A percentile compares a stretch with the other conserved stretches of the same genome.
Evolutionary conservation across 1,140 invertebrate species (phyloP).

Genomic region (Sycobia sp.): DNA sequence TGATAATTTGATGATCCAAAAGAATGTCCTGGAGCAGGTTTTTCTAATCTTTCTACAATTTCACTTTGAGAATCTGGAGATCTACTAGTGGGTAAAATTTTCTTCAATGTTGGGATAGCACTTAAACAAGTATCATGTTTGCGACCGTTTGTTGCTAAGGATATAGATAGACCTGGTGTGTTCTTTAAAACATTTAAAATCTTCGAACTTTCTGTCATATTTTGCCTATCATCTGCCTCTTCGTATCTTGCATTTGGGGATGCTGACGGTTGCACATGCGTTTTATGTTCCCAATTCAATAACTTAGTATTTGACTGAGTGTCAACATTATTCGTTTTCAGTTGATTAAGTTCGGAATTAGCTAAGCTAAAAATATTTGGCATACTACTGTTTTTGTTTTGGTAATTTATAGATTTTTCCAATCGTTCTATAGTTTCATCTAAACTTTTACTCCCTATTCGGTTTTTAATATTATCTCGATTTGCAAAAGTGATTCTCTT

Average conservation of each 20-base stretch:
- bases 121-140: conserved; percentile 27
- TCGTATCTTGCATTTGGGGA: background rate
- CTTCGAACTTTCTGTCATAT: conserved; percentile 45
- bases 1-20: conserved; percentile 48
- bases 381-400: conserved; percentile 3
- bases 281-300: background rate
- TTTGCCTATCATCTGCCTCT: background rate
- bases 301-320: background rate
- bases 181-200: conserved; percentile 52
- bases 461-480: background rate
- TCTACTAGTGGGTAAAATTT: conserved; percentile 45
- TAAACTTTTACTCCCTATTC: conserved; percentile 20
- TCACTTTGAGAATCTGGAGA: conserved; percentile 54
- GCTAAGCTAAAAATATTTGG: conserved; percentile 3
- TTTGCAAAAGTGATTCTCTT: conserved; percentile 2
- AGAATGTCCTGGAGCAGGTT: conserved; percentile 39
- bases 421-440: conserved; percentile 25
- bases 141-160: conserved; percentile 44
- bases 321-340: background rate
- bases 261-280: background rate
- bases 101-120: conserved; percentile 23
- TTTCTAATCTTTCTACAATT: conserved; percentile 32
- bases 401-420: conserved; percentile 19
- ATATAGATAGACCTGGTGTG: conserved; percentile 53
- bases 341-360: background rate